phyloP scores from a whole-genome alignment of 2,888 invertebrate species.

The Yponomeuta sedellus region DNA sequence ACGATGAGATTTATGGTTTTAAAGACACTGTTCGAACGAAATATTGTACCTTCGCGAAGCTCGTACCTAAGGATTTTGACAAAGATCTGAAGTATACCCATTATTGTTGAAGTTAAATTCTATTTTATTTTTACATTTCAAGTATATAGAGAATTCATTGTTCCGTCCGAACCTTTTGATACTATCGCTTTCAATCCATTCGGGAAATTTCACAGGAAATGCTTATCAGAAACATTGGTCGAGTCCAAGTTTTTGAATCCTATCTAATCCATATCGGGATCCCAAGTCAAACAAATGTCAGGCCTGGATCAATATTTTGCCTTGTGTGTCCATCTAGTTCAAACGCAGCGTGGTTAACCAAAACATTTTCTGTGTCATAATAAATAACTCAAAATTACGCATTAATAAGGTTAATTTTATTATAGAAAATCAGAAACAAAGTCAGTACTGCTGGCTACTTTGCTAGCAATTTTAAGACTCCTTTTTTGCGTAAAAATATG shows the following conservation, averaged over 20 bases:
- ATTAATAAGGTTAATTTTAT: background rate
- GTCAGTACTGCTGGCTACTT: too few species aligned
- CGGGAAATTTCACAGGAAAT: slow-evolving; percentile 30
- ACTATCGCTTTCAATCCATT: slow-evolving; percentile 25
- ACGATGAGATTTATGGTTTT: background rate
- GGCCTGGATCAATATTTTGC: background rate
- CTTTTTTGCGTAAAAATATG: too few species aligned
- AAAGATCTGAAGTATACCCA: too few species aligned
- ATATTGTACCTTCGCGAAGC: too few species aligned
- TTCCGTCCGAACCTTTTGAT: too few species aligned
- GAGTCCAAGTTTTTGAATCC: too few species aligned
- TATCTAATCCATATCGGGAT: background rate
- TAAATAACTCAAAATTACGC: background rate
- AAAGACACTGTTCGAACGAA: background rate
- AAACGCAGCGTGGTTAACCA: background rate
- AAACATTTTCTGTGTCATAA: background rate
- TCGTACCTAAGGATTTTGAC: too few species aligned
- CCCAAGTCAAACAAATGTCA: background rate
- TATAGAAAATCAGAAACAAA: background rate
- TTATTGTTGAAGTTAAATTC: too few species aligned
- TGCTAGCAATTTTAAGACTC: too few species aligned
- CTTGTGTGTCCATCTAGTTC: background rate
- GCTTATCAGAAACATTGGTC: slow-evolving; percentile 20
- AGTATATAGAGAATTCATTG: too few species aligned
- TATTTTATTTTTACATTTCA: too few species aligned